These are phyloP conservation scores for Tholera decimalis DNA, from an alignment of 2,888 invertebrate species.

Conservation along the genomic window DNA sequence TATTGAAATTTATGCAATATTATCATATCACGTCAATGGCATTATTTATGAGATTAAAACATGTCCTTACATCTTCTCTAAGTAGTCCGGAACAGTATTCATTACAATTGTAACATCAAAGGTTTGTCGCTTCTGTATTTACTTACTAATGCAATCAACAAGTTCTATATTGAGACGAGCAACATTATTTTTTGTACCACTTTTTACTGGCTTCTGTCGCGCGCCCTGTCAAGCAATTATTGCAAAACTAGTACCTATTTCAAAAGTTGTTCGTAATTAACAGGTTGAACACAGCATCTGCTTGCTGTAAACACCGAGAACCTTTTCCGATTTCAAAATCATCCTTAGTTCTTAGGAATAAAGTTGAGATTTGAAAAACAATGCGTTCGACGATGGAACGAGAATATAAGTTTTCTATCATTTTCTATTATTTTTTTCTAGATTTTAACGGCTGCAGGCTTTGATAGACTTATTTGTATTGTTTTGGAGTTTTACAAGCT, in stretches of 20 bases:
- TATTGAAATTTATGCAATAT: too few species aligned
- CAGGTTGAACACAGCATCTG: slow-evolving; percentile 83
- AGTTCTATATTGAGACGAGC: slow-evolving; percentile 74
- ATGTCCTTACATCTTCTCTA: too few species aligned
- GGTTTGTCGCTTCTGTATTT: slow-evolving; percentile 51
- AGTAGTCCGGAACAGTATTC: too few species aligned
- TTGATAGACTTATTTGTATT: slow-evolving; percentile 25
- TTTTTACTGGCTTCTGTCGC: slow-evolving; percentile 81
- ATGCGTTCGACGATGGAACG: slow-evolving; percentile 25
- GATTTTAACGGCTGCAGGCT: slow-evolving; percentile 67
- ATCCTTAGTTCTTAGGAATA: slow-evolving; percentile 27
- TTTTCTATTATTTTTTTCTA: slow-evolving; percentile 63
- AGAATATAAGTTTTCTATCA: slow-evolving; percentile 68
- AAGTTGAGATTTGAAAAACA: slow-evolving; percentile 48
- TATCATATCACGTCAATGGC: too few species aligned
- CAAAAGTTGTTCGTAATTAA: slow-evolving; percentile 83
- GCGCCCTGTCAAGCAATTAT: slow-evolving; percentile 82
- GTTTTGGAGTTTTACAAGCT: slow-evolving; percentile 26
- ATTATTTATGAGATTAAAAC: too few species aligned
- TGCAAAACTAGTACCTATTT: slow-evolving; percentile 81
- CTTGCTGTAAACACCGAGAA: slow-evolving; percentile 59
- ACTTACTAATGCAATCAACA: slow-evolving; percentile 71
- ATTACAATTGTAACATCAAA: neutral
- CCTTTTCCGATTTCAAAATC: slow-evolving; percentile 14
- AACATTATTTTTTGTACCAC: slow-evolving; percentile 69